phyloP scores from a whole-genome alignment of 2,113 vertebrate species.

The Falcunculus frontatus region DNA sequence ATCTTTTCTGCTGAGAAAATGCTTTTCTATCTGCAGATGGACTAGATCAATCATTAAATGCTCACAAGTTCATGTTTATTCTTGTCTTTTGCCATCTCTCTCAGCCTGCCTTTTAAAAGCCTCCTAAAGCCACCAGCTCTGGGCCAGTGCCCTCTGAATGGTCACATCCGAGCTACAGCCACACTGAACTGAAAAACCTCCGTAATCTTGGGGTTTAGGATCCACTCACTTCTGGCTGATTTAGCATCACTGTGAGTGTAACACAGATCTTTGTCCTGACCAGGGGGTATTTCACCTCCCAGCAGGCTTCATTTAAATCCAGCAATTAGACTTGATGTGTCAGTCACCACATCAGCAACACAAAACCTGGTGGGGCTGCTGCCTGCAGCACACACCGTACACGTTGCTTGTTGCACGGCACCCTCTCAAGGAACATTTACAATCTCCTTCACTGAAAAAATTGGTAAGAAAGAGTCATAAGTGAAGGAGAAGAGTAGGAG shows the following conservation, averaged over 20 bases:
- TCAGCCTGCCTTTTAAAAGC: neutral
- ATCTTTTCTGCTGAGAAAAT: neutral
- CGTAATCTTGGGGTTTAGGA: neutral
- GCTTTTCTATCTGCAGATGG: neutral
- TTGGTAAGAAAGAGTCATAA: neutral
- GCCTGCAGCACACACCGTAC: neutral
- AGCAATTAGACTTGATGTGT: neutral
- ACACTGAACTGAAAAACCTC: neutral
- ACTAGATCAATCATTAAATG: neutral
- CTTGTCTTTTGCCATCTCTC: neutral
- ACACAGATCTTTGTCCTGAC: neutral
- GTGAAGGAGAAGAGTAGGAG: slow-evolving; percentile 50
- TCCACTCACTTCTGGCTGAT: neutral
- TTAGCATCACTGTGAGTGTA: neutral
- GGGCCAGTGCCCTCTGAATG: neutral
- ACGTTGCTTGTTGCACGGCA: neutral
- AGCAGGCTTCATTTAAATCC: neutral
- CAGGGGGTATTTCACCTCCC: neutral
- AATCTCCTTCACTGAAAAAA: slow-evolving; percentile 11
- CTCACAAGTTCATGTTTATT: neutral
- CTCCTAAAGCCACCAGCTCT: neutral
- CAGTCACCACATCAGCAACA: neutral
- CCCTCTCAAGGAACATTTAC: neutral
- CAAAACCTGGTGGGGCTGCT: neutral
- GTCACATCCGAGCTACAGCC: neutral